Evolutionary conservation across 2,797 vertebrate genomes (phyloP).

Genomic region (Thamnophis elegans): DNA sequence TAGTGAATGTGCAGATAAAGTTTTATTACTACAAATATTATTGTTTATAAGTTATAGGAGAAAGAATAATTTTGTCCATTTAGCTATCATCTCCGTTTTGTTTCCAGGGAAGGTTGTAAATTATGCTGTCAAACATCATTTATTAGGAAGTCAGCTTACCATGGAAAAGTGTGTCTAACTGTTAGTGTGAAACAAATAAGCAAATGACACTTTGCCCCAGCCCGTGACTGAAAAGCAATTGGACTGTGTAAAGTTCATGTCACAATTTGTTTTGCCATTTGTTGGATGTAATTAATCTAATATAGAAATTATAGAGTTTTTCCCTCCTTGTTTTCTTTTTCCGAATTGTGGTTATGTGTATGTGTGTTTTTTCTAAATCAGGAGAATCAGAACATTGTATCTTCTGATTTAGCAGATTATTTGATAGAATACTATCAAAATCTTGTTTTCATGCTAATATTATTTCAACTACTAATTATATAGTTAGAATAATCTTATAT

Average conservation of each 20-base stretch:
- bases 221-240: conserved; percentile 51
- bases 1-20: neutral
- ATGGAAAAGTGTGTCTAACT: conserved; percentile 42
- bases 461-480: conserved; percentile 28
- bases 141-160: conserved; percentile 45
- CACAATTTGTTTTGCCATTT: conserved; percentile 50
- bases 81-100: conserved; percentile 1
- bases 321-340: conserved; percentile 14
- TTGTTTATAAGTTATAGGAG: neutral
- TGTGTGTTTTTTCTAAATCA: neutral
- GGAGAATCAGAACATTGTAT: conserved; percentile 8
- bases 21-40: neutral
- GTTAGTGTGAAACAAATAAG: conserved; percentile 42
- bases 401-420: conserved; percentile 2
- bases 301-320: conserved; percentile 28
- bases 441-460: conserved; percentile 28
- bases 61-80: neutral
- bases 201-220: conserved; percentile 41
- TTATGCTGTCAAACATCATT: conserved; percentile 40
- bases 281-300: conserved; percentile 46
- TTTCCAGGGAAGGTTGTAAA: conserved; percentile 29
- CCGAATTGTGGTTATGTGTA: conserved; percentile 1
- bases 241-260: conserved; percentile 10
- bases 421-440: neutral
- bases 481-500: neutral